Evolutionary conservation across 1,140 invertebrate species (phyloP).

Genomic region (Lepidurus couesii): DNA sequence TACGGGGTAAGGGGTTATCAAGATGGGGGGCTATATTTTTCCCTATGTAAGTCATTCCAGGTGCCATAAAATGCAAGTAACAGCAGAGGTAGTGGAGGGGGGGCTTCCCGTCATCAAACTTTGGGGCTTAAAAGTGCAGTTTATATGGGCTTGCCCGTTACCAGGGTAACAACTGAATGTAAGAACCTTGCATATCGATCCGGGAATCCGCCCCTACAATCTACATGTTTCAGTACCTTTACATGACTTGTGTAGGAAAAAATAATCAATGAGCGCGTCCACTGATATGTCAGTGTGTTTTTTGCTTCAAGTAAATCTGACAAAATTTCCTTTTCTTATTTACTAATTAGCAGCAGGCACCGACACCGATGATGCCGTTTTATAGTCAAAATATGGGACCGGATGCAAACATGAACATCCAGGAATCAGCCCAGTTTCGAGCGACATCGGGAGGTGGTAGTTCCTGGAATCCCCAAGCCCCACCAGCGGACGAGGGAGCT

Average conservation of each 20-base stretch:
- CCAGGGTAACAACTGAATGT: not conserved
- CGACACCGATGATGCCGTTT: not conserved
- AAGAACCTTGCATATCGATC: not conserved
- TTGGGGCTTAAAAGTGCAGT: constrained; percentile 18
- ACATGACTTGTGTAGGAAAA: not conserved
- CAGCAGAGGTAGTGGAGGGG: not conserved
- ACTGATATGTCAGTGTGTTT: not conserved
- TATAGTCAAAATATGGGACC: not conserved
- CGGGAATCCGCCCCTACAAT: not conserved
- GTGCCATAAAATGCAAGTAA: constrained; percentile 19
- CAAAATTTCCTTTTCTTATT: not conserved
- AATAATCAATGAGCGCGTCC: not conserved
- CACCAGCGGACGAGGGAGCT: not conserved
- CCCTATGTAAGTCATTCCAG: not conserved
- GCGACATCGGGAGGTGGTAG: not conserved
- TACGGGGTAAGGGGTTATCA: constrained; percentile 11
- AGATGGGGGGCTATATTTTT: not conserved
- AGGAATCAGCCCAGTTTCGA: not conserved
- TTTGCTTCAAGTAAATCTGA: not conserved
- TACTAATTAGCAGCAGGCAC: not conserved
- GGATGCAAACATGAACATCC: not conserved
- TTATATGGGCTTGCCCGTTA: constrained; percentile 11
- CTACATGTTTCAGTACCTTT: not conserved
- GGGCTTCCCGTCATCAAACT: not conserved
- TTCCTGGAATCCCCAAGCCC: not conserved